These are phyloP conservation scores for Notechis scutatus DNA, from an alignment of 2,113 vertebrate species.

Conservation along the genomic window DNA sequence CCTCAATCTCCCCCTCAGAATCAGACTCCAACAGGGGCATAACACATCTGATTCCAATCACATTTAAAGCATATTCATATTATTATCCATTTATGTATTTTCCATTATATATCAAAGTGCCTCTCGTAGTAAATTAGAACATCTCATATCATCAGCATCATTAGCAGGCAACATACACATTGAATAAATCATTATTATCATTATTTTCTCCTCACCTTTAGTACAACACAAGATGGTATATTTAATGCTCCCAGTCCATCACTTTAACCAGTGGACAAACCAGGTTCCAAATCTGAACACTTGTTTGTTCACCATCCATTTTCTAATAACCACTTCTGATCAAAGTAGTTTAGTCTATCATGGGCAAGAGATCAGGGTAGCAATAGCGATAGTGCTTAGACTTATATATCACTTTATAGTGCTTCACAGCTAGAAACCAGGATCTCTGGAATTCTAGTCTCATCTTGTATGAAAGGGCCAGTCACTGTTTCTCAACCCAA, in stretches of 20 bases:
- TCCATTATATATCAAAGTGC: constrained; percentile 8
- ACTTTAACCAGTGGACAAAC: background rate
- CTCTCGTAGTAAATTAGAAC: background rate
- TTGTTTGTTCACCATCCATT: background rate
- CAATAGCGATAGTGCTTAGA: background rate
- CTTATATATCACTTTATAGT: background rate
- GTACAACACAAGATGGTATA: background rate
- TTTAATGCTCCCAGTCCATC: background rate
- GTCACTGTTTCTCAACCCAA: background rate
- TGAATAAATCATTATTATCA: background rate
- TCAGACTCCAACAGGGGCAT: no score
- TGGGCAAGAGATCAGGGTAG: background rate
- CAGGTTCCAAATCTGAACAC: background rate
- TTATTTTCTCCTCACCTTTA: background rate
- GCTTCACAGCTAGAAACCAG: background rate
- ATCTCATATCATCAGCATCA: background rate
- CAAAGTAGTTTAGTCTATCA: background rate
- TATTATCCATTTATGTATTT: constrained; percentile 10
- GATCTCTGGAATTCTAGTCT: background rate
- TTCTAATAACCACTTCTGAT: background rate
- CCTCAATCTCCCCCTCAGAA: no score
- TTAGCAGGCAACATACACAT: background rate
- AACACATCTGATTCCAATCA: background rate
- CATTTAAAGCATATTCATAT: background rate
- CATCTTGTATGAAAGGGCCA: background rate